Evolutionary conservation across 2,113 vertebrate genomes (phyloP).

Genomic region (Ranitomeya imitator): DNA sequence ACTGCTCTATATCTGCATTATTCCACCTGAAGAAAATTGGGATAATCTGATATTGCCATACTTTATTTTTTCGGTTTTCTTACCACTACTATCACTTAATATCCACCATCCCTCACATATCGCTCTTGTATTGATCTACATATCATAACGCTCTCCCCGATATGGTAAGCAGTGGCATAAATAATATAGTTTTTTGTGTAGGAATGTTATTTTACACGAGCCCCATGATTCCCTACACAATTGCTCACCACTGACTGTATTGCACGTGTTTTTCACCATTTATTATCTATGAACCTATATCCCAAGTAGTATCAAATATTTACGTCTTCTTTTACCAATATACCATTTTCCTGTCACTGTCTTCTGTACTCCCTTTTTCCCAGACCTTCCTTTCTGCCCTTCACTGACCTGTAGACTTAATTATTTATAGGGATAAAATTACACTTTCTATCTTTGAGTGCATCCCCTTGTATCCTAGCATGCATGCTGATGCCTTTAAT

Average conservation of each 20-base stretch:
- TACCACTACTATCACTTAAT: not conserved
- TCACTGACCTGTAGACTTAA: not conserved
- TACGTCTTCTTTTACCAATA: not conserved
- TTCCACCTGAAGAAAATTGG: too few species aligned
- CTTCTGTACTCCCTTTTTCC: not conserved
- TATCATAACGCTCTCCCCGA: not conserved
- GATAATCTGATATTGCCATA: too few species aligned
- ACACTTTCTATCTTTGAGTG: slow-evolving; percentile 1
- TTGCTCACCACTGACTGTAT: not conserved
- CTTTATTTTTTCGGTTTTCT: not conserved
- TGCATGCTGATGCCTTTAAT: not conserved
- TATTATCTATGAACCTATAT: slow-evolving; percentile 2
- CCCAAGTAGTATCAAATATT: not conserved
- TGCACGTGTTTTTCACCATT: not conserved
- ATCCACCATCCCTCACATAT: not conserved
- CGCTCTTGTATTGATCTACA: not conserved
- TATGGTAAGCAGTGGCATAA: not conserved
- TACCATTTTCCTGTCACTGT: not conserved
- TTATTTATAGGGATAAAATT: slow-evolving; percentile 15
- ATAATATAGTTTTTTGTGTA: not conserved
- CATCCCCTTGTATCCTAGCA: not conserved
- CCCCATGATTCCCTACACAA: not conserved
- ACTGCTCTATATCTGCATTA: too few species aligned
- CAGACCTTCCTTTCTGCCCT: not conserved
- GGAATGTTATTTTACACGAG: not conserved